phyloP scores from a whole-genome alignment of 64 coral and sea anemone species.

The Stichodactyla helianthus region DNA sequence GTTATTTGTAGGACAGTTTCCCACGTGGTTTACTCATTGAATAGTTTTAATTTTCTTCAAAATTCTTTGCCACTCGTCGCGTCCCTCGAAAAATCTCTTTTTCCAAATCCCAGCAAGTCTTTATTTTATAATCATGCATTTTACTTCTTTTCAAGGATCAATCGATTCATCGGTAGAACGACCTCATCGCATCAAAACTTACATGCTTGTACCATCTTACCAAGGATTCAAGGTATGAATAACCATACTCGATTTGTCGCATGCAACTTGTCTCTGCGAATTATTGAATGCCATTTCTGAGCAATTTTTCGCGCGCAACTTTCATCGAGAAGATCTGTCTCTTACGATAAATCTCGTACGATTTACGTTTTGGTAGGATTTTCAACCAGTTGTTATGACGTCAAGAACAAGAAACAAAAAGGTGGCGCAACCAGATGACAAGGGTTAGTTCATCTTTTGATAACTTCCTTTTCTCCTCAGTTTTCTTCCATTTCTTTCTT shows the following conservation, averaged over 20 bases:
- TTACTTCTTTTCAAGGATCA: not conserved
- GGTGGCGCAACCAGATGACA: not conserved
- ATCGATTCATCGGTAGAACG: not conserved
- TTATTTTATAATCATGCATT: not conserved
- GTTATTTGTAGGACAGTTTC: no score
- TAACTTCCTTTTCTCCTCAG: not conserved
- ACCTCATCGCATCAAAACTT: slow-evolving; percentile 82
- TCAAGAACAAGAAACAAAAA: slow-evolving; percentile 81
- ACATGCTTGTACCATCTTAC: slow-evolving; percentile 90
- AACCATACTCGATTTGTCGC: not conserved
- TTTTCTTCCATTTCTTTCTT: not conserved
- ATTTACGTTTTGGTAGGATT: slow-evolving; percentile 63
- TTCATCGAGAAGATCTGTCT: not conserved
- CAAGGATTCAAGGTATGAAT: slow-evolving; percentile 81
- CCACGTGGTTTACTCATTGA: no score
- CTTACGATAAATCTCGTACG: not conserved
- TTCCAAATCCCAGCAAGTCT: not conserved
- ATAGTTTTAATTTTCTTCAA: no score
- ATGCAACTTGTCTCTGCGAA: not conserved
- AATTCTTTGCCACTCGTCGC: no score
- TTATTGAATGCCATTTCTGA: not conserved
- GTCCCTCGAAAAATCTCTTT: not conserved
- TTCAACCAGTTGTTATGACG: slow-evolving; percentile 79
- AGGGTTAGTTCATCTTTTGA: not conserved
- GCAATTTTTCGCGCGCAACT: not conserved